Evolutionary conservation across 2,888 invertebrate species (phyloP), one percentile per base, ranked within the genome.

Genomic region (Pammene aurita): DNA sequence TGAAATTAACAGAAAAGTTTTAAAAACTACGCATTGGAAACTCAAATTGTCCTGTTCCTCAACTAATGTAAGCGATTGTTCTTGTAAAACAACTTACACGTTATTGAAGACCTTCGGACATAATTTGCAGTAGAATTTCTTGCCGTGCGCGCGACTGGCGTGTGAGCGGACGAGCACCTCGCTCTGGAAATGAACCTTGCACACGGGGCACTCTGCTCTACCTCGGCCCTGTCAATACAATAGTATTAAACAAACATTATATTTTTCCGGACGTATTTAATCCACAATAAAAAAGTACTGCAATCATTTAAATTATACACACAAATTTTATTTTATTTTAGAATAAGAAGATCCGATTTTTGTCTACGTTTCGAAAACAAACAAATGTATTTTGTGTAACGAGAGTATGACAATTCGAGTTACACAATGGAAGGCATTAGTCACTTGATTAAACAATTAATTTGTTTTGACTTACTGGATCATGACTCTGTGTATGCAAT

Each of bases 91-190:
- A 26, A 75, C 81, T 79, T 71, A 82, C 82, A 77, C 74, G 52
- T 78, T 78, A 65, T 68, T 74, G 48, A 77, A 80, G 0, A 74
- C 56, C 61, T 80, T 81, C 0, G 77, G 72, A 14, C 82, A 82
- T 0, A 64, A 46, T 26, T 76, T 79, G 72, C 82, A 82, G 66
- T 70, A 56, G 64, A 76, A 80, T 41, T 74, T 78, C 72, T 76
- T 79, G 5, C 67, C 72, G 63, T 82, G 82, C 5, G 72, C 63
- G 0, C 75, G 73, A 10, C 72, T 73, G 0, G 65, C 55, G 46
- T 81, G 82, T 0, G 75, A 74, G 0, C 70, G 73, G 6, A 69
- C 73, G 0, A 72, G 54, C 5, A 62, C 69, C 0, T 73, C 71
- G 16, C 16, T 76, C 56, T 76, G 78, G 44, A 77, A 82, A 0